Percentiles rank a stretch among this genome's conserved stretches.
phyloP scores from a whole-genome alignment of 2,113 vertebrate species.

The Engraulis encrasicolus region DNA sequence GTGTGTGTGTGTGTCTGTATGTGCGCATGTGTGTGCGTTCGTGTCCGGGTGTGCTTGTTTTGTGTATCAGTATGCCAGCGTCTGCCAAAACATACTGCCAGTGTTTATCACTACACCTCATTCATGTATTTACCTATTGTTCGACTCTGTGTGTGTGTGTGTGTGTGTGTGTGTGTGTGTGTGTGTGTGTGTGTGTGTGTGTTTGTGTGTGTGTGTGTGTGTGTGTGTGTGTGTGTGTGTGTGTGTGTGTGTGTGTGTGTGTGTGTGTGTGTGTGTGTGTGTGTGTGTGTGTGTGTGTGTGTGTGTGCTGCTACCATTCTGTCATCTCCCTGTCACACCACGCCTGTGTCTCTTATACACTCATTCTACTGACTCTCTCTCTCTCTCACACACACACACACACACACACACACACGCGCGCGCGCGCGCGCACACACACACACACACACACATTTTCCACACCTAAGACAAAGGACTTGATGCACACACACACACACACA shows the following conservation, averaged over 20 bases:
- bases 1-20: conserved; percentile 12
- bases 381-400: neutral
- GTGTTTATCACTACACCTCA: neutral
- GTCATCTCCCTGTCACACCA: neutral
- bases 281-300: conserved; percentile 14
- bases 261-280: conserved; percentile 23
- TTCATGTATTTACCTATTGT: neutral
- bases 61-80: neutral
- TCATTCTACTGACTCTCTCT: no score
- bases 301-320: neutral
- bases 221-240: conserved; percentile 13
- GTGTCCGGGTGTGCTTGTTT: conserved; percentile 11
- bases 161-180: neutral
- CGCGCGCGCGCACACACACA: neutral
- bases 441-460: neutral
- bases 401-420: neutral
- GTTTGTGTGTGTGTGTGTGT: conserved; percentile 32
- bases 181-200: neutral
- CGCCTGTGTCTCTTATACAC: neutral
- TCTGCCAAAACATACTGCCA: neutral
- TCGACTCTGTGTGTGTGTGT: neutral
- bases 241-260: conserved; percentile 39
- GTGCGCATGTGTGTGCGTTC: conserved; percentile 29
- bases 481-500: neutral
- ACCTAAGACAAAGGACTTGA: neutral